Conservation (phyloP, 2,888 invertebrate genomes). For the Athetis lepigone region DNA sequence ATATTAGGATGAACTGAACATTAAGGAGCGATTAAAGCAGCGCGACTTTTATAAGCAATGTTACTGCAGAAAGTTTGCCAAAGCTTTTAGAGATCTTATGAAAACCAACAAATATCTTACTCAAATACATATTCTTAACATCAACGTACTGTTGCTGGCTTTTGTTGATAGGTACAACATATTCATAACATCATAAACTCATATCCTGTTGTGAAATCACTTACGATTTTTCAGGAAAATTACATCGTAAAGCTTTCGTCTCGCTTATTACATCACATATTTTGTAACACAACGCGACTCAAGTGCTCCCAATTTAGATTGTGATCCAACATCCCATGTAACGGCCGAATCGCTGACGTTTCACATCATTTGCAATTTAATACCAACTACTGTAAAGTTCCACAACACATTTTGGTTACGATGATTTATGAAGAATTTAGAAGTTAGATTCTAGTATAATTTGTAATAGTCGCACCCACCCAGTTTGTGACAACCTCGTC, state of each 20-base stretch:
- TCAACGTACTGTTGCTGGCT: constrained; percentile 5
- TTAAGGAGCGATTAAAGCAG: background rate
- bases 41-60: background rate
- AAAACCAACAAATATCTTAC: constrained; percentile 6
- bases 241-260: constrained; percentile 70
- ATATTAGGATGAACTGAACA: background rate
- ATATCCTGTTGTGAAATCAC: constrained; percentile 64
- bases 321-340: constrained; percentile 66
- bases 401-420: constrained; percentile 56
- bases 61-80: background rate
- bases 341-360: constrained; percentile 46
- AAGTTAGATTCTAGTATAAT: constrained; percentile 51
- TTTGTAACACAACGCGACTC: constrained; percentile 82
- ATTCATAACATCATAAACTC: constrained; percentile 51
- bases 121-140: background rate
- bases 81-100: background rate
- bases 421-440: constrained; percentile 46
- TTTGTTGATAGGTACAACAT: constrained; percentile 37
- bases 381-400: constrained; percentile 40
- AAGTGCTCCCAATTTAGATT: constrained; percentile 83
- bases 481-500: constrained; percentile 91
- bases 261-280: constrained; percentile 84
- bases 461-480: constrained; percentile 85
- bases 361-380: constrained; percentile 54
- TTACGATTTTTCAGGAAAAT: constrained; percentile 72